A percentile compares a stretch with the other conserved stretches of the same genome.
phyloP scores from a whole-genome alignment of 2,113 vertebrate species.

The Myotis davidii region DNA sequence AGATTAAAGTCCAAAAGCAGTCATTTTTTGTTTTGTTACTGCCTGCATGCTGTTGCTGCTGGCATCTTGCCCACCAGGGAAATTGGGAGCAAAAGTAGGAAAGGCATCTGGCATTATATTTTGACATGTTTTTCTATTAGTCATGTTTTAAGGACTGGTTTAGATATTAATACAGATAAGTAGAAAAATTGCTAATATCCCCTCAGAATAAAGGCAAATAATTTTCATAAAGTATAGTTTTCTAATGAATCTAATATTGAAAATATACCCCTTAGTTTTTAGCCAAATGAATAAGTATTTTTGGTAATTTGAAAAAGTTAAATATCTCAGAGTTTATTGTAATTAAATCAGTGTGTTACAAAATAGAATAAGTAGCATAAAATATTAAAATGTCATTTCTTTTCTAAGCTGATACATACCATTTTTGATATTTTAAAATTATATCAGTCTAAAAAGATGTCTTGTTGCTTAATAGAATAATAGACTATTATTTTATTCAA shows the following conservation, averaged over 20 bases:
- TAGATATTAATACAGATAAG: neutral
- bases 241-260: slow-evolving; percentile 14
- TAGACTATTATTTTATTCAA: neutral
- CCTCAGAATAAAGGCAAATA: slow-evolving; percentile 14
- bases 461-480: slow-evolving; percentile 30
- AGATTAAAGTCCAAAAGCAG: neutral
- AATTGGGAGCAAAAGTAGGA: slow-evolving; percentile 35
- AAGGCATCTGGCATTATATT: slow-evolving; percentile 51
- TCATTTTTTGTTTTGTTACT: neutral
- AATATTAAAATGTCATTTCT: slow-evolving; percentile 42
- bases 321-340: slow-evolving; percentile 45
- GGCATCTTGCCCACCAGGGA: neutral
- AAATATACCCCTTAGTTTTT: slow-evolving; percentile 55
- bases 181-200: slow-evolving; percentile 27
- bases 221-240: slow-evolving; percentile 33
- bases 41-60: neutral
- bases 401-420: neutral
- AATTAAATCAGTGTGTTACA: slow-evolving; percentile 36
- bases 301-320: slow-evolving; percentile 40
- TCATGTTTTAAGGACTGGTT: slow-evolving; percentile 22
- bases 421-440: slow-evolving; percentile 28
- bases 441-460: neutral
- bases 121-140: slow-evolving; percentile 46
- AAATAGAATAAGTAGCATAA: slow-evolving; percentile 33
- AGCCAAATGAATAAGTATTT: slow-evolving; percentile 30